These are phyloP conservation scores for Actinia tenebrosa DNA, from an alignment of 64 coral and sea anemone species.

Conservation along the genomic window DNA sequence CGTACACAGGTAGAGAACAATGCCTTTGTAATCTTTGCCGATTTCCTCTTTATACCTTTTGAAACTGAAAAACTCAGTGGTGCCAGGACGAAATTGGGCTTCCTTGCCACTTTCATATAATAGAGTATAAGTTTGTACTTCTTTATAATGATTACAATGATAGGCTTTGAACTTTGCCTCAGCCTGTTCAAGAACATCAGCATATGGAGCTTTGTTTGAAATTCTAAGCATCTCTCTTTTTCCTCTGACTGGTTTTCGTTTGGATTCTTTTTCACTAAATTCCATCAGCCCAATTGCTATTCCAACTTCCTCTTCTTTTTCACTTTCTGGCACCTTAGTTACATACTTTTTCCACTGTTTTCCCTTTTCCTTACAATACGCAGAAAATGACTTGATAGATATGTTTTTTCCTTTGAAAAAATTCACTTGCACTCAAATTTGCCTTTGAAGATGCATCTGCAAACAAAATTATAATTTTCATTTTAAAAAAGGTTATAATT, in stretches of 20 bases:
- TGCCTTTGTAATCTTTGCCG: conserved; percentile 59
- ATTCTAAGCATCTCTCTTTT: conserved; percentile 44
- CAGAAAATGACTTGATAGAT: no score
- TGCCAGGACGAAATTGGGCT: conserved; percentile 49
- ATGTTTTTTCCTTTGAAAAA: no score
- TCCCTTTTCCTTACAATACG: no score
- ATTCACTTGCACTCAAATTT: no score
- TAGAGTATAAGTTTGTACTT: conserved; percentile 53
- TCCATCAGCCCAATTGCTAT: conserved; percentile 38
- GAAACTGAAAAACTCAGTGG: conserved; percentile 44
- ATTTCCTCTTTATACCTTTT: conserved; percentile 53
- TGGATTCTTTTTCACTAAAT: conserved; percentile 18
- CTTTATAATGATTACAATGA: conserved; percentile 47
- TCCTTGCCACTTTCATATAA: conserved; percentile 58
- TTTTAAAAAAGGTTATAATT: no score
- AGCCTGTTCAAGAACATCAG: conserved; percentile 24
- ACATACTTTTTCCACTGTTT: no score
- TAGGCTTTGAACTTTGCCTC: conserved; percentile 28
- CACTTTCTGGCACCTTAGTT: no score
- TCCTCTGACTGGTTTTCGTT: conserved; percentile 42
- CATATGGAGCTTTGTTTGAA: conserved; percentile 36
- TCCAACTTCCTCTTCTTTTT: not conserved
- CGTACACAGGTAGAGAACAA: conserved; percentile 69
- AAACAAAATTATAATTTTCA: no score
- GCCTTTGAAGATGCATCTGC: no score